phyloP scores from a whole-genome alignment of 2,888 invertebrate species.

The Coecobrya sp. region DNA sequence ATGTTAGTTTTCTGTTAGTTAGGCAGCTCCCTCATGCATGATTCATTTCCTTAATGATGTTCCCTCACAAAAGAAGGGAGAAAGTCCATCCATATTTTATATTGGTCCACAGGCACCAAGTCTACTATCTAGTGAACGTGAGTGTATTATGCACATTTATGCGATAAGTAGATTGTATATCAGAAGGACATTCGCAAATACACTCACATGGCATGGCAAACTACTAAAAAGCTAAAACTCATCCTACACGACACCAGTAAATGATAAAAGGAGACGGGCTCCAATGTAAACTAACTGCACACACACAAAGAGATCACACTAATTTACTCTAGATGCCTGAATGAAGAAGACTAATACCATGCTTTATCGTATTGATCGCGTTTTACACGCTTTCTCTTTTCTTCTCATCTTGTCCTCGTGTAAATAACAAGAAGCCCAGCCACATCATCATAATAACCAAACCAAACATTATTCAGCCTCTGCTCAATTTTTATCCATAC shows the following conservation, averaged over 20 bases:
- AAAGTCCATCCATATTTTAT: slow-evolving; percentile 2
- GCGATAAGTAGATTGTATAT: not conserved
- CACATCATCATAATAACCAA: slow-evolving; percentile 14
- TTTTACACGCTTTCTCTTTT: slow-evolving; percentile 6
- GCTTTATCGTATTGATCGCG: slow-evolving; percentile 59
- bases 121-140: too few relatives aligned
- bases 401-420: not conserved
- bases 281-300: not conserved
- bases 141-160: not conserved
- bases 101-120: not conserved
- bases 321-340: slow-evolving; percentile 10
- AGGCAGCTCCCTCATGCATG: slow-evolving; percentile 67
- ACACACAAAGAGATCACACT: slow-evolving; percentile 47
- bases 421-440: slow-evolving; percentile 53
- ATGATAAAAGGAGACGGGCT: slow-evolving; percentile 6
- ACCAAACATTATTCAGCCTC: slow-evolving; percentile 10
- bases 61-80: slow-evolving; percentile 7
- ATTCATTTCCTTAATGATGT: slow-evolving; percentile 73
- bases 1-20: slow-evolving; percentile 51
- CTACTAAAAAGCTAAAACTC: not conserved
- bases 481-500: not conserved
- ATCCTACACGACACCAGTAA: not conserved
- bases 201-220: not conserved
- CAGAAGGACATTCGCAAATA: not conserved
- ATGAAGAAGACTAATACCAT: slow-evolving; percentile 19